Evolutionary conservation across 1,140 invertebrate genomes (phyloP).

Genomic region (Papilio dardanus): DNA sequence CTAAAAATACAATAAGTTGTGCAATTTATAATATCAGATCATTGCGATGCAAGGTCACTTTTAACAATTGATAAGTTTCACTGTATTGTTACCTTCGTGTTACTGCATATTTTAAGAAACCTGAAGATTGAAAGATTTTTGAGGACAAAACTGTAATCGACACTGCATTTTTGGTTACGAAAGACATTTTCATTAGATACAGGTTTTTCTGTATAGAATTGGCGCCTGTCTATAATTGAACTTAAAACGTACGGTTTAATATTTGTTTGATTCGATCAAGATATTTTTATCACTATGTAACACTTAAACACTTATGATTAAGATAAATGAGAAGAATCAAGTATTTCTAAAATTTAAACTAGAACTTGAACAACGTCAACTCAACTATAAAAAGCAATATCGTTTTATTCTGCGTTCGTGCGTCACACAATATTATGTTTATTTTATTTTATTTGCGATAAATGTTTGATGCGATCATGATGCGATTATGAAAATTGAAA

Average conservation of each 20-base stretch:
- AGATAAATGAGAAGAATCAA: background rate
- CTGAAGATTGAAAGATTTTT: slow-evolving; percentile 7
- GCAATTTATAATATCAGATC: background rate
- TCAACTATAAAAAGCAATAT: background rate
- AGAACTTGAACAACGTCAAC: background rate
- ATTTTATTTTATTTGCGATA: background rate
- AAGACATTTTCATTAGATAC: slow-evolving; percentile 14
- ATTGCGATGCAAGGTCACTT: background rate
- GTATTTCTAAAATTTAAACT: slow-evolving; percentile 14
- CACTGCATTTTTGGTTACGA: slow-evolving; percentile 24
- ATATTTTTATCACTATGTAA: background rate
- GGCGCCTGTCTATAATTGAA: background rate
- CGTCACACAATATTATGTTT: background rate
- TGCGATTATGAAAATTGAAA: too few relatives aligned
- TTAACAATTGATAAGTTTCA: background rate
- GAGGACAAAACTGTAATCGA: background rate
- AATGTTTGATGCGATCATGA: background rate
- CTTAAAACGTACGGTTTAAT: background rate
- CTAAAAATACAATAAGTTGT: slow-evolving; percentile 46
- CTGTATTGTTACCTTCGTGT: slow-evolving; percentile 23
- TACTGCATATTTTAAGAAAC: background rate
- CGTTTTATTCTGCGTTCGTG: background rate
- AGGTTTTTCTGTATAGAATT: background rate
- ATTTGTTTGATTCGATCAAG: background rate
- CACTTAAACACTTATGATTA: background rate